Base-by-base conservation (phyloP, 2,113 vertebrate species). In the Laterallus jamaicensis region DNA sequence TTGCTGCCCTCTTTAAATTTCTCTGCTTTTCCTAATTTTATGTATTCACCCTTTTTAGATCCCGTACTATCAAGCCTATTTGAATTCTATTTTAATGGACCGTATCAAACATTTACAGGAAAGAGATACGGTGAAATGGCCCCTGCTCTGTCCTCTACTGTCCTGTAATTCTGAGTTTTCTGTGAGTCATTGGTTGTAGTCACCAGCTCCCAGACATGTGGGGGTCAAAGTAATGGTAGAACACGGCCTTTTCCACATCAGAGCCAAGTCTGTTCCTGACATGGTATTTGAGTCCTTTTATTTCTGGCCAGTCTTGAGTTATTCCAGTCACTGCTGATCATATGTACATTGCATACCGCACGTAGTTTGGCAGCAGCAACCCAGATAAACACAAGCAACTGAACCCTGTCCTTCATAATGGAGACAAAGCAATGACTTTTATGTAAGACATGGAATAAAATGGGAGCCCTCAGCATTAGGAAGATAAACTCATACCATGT, bases 321-420 rank as follows among this genome's bases (percentile, higher is more conserved):
- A 94, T 78, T 94, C 77, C 88, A 69, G 80, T 82, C 90, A 76
- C 82, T 87, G 58, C 63, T 81, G 88, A 62, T 92, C 58, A 35
- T 24, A 66, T 11, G 55, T 56, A 44, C 74, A 39, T 66, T 79
- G 69, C 83, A 76, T 73, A 73, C 40, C 73, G 58, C 80, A 85
- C 4, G 2, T 89, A 94, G 68, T 84, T 84, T 93, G 92, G 91
- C 95, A 92, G 80, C 77, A 94, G 88, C 76, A 90, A 39, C 58
- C 49, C 82, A 86, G 58, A 93, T 37, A 80, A 94, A 93, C 37
- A 90, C 35, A 81, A 81, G 80, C 28, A 84, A 70, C 44, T 70
- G 64, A 93, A 77, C 49, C 8, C 56, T 67, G 39, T 68, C 90
- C 73, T 94, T 84, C 91, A 56, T 7, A 39, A 63, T 8, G 7